A percentile compares a stretch with the other conserved stretches of the same genome.
These are phyloP conservation scores for Oreocharis arfaki DNA, from an alignment of 2,113 vertebrate species.

Conservation along the genomic window DNA sequence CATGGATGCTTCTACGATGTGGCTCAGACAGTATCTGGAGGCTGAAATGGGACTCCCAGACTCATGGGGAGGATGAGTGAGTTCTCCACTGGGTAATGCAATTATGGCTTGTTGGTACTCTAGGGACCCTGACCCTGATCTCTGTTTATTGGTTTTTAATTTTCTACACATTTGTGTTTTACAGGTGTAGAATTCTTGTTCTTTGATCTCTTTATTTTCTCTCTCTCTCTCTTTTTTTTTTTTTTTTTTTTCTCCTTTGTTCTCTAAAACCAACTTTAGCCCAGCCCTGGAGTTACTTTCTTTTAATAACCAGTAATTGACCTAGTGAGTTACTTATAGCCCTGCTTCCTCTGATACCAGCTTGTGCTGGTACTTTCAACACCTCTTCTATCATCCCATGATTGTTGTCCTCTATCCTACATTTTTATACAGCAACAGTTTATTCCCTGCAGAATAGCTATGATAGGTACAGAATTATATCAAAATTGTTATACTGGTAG, in stretches of 20 bases:
- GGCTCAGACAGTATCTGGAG: not conserved
- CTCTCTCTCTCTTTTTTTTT: no score
- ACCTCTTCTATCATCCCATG: not conserved
- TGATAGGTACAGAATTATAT: not conserved
- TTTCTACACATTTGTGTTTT: not conserved
- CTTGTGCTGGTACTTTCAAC: not conserved
- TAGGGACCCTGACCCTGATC: not conserved
- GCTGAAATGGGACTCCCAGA: not conserved
- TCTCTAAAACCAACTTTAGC: not conserved
- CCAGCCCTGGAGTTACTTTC: not conserved
- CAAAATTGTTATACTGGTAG: rapidly evolving
- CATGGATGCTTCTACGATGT: not conserved
- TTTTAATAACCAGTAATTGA: not conserved
- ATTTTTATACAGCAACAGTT: not conserved
- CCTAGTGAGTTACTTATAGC: not conserved
- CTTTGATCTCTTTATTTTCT: not conserved
- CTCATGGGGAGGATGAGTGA: rapidly evolving
- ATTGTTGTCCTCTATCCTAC: not conserved
- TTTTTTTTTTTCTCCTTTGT: no score
- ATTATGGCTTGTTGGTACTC: not conserved
- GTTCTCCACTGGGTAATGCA: no score
- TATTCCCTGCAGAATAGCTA: not conserved
- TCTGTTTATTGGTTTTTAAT: not conserved
- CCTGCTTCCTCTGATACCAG: not conserved
- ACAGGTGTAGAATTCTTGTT: not conserved